Conservation (phyloP, 2,113 vertebrate genomes). For the Nibea coibor region DNA sequence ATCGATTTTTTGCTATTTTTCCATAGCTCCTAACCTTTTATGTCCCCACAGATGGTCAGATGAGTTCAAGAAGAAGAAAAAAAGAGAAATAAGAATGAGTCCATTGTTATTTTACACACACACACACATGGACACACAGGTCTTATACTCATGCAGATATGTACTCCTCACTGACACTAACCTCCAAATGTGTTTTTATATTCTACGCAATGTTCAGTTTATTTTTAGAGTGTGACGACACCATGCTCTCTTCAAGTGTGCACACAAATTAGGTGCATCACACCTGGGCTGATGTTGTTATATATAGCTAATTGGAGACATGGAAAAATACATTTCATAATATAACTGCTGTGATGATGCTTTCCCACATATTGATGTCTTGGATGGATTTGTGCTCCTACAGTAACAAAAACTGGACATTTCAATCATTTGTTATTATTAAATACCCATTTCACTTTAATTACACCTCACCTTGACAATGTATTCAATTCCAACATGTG, state of each 20-base stretch:
- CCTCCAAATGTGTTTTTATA: no score
- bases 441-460: no score
- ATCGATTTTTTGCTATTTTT: no score
- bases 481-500: not conserved
- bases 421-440: not conserved
- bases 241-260: not conserved
- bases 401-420: not conserved
- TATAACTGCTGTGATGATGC: not conserved
- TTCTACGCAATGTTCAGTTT: not conserved
- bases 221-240: not conserved
- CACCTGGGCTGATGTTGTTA: not conserved
- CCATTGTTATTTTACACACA: no score
- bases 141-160: not conserved
- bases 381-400: not conserved
- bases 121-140: not conserved
- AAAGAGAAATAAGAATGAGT: no score
- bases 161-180: no score
- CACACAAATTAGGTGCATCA: not conserved
- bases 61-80: not conserved
- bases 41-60: not conserved
- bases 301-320: not conserved
- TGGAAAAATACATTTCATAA: not conserved
- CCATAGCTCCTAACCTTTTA: not conserved
- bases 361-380: not conserved
- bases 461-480: no score